Base-by-base conservation (phyloP, 2,113 vertebrate genomes). In the Dendrocopos noguchii region DNA sequence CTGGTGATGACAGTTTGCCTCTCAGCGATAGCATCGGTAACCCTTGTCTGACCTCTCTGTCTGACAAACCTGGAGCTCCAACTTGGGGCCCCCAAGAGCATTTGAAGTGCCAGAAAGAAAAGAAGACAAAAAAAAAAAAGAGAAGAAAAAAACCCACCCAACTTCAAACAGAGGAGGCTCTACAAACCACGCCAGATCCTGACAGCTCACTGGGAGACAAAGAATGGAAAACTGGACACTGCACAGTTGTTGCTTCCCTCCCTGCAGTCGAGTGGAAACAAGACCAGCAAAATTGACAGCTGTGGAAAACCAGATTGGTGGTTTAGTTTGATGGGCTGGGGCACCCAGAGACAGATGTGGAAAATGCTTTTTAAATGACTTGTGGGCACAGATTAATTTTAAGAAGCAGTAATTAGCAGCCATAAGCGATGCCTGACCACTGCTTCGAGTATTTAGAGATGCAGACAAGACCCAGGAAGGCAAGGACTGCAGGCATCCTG, bases 401-500 rank as follows among this genome's bases (percentile, higher is more conserved):
- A 97, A 96, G 96, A 97, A 96, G 94, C 88, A 88, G 88, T 94
- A 96, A 96, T 97, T 93, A 94, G 93, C 1, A 81, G 86, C 91
- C 33, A 1, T 18, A 92, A 94, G 76, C 28, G 84, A 71, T 1
- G 6, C 65, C 66, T 65, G 80, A 74, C 95, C 95, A 91, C 44
- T 52, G 77, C 47, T 75, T 77, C 1, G 11, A 60, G 88, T 92
- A 94, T 95, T 95, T 95, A 81, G 81, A 84, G 94, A 93, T 4
- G 12, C 66, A 86, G 94, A 36, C 61, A 22, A 76, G 88, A 71
- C 15, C 59, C 70, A 79, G 88, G 90, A 78, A 95, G 74, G 94
- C 75, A 60, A 66, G 81, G 83, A 78, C 2, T 87, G 83, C 33
- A 84, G 60, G 67, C 85, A 91, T 59, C 85, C 50, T 3, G 8